A percentile compares a stretch with the other conserved stretches of the same genome.
Evolutionary conservation across 1,140 invertebrate genomes (phyloP).

Genomic region (Sitobion miscanthi): DNA sequence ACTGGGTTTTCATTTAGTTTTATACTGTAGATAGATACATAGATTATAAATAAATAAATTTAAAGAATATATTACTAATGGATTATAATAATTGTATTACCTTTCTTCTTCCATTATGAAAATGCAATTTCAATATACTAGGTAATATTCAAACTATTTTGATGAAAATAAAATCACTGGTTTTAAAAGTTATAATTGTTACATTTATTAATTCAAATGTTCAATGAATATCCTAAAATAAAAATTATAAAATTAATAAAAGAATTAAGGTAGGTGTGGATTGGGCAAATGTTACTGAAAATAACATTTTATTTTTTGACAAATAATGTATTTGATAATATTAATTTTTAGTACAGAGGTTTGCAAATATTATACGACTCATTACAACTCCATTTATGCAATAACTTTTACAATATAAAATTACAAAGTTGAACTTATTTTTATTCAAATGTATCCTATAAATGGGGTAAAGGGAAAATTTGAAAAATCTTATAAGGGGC

Average conservation of each 20-base stretch:
- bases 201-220: not conserved
- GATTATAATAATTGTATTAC: not conserved
- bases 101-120: conserved; percentile 13
- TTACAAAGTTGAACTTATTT: no score
- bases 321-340: no score
- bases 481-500: no score
- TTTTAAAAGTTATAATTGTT: not conserved
- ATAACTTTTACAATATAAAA: no score
- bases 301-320: no score
- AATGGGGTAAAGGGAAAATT: no score
- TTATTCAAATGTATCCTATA: no score
- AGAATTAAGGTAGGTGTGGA: not conserved
- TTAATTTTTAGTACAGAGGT: no score
- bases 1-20: not conserved
- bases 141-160: not conserved
- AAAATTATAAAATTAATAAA: conserved; percentile 33
- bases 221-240: not conserved
- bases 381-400: no score
- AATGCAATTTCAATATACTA: not conserved
- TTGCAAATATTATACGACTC: no score
- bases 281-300: no score
- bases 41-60: not conserved
- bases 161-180: not conserved
- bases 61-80: not conserved
- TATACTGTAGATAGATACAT: not conserved